Conservation (phyloP, 2,113 vertebrate species). For the Laticauda colubrina region DNA sequence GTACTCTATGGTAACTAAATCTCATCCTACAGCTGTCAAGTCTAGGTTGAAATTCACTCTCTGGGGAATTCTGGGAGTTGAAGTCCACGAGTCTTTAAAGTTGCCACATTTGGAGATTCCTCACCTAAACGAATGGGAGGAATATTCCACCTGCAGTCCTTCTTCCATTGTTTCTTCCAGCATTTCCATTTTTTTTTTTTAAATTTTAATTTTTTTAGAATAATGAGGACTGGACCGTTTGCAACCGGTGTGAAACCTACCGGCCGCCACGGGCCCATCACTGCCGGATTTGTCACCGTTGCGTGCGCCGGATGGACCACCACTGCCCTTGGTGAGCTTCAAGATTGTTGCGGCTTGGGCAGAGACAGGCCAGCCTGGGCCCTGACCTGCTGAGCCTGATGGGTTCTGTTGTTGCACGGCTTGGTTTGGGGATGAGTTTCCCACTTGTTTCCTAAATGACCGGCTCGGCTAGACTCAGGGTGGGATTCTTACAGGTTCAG, state of each 20-base stretch:
- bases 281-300: slow-evolving; percentile 81
- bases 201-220: slow-evolving; percentile 58
- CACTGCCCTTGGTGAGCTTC: slow-evolving; percentile 81
- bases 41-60: not conserved
- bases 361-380: fast-evolving
- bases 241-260: slow-evolving; percentile 81
- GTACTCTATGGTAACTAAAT: not conserved
- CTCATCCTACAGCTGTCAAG: not conserved
- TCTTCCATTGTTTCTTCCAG: too few relatives aligned
- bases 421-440: not conserved
- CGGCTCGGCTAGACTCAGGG: not conserved
- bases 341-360: slow-evolving; percentile 45
- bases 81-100: not conserved
- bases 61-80: not conserved
- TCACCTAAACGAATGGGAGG: not conserved
- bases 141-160: not conserved
- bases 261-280: slow-evolving; percentile 82
- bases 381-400: not conserved
- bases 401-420: not conserved
- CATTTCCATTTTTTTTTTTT: not conserved
- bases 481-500: too few relatives aligned
- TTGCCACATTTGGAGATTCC: too few relatives aligned
- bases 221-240: slow-evolving; percentile 81
- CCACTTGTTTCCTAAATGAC: not conserved
- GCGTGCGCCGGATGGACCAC: slow-evolving; percentile 83